Evolutionary conservation across 2,888 invertebrate genomes (phyloP).

Genomic region (Pasiphila rectangulata): DNA sequence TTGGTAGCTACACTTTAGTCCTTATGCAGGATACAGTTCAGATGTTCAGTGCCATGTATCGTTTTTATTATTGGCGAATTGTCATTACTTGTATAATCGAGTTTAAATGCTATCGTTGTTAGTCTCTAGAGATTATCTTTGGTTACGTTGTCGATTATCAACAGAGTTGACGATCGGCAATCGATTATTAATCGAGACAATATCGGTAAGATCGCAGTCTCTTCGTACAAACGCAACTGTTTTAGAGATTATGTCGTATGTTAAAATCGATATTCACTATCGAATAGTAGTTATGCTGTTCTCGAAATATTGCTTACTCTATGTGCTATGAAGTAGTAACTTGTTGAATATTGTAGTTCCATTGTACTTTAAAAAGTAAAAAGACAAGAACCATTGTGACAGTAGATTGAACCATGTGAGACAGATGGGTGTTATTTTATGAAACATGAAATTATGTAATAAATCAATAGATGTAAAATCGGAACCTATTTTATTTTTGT

Average conservation of each 20-base stretch:
- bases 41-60: background rate
- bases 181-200: slow-evolving; percentile 21
- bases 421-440: slow-evolving; percentile 30
- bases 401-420: no score
- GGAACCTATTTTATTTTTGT: slow-evolving; percentile 36
- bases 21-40: background rate
- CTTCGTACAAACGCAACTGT: slow-evolving; percentile 13
- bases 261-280: slow-evolving; percentile 11
- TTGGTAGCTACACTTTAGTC: background rate
- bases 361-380: slow-evolving; percentile 6
- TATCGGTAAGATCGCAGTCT: slow-evolving; percentile 18
- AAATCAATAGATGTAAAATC: slow-evolving; percentile 21
- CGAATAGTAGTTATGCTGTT: slow-evolving; percentile 10
- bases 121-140: slow-evolving; percentile 12
- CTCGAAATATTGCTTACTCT: slow-evolving; percentile 14
- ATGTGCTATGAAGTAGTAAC: slow-evolving; percentile 16
- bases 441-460: slow-evolving; percentile 30
- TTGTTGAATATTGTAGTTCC: slow-evolving; percentile 8
- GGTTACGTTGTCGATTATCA: slow-evolving; percentile 20
- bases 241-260: slow-evolving; percentile 20
- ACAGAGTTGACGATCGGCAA: slow-evolving; percentile 20
- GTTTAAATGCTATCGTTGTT: background rate
- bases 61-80: slow-evolving; percentile 9
- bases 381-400: slow-evolving; percentile 19
- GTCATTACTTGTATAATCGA: slow-evolving; percentile 11